Conservation (phyloP, 2,113 vertebrate genomes). For the Grantiella picta region DNA sequence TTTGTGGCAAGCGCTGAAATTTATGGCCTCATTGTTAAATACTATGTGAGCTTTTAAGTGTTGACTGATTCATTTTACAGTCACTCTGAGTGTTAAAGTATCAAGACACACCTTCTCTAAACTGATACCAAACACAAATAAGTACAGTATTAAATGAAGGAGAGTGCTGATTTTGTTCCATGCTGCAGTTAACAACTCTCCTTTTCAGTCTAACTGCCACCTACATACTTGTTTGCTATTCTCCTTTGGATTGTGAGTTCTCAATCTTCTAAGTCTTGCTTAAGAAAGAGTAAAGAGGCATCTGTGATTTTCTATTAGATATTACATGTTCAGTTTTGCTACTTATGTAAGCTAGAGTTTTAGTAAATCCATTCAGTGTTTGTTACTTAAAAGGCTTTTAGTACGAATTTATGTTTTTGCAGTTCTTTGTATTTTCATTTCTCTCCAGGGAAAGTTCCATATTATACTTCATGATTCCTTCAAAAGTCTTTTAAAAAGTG, state of each 20-base stretch:
- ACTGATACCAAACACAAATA: background rate
- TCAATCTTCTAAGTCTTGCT: background rate
- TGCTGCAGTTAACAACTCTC: background rate
- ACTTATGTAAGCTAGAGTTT: background rate
- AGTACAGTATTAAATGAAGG: background rate
- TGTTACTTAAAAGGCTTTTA: background rate
- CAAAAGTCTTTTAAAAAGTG: background rate
- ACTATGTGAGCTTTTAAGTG: background rate
- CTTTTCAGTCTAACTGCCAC: background rate
- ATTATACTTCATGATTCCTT: background rate
- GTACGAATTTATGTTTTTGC: background rate
- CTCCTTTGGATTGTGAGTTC: background rate
- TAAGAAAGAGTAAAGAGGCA: background rate
- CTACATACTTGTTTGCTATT: background rate
- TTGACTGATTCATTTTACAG: background rate
- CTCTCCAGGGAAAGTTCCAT: background rate
- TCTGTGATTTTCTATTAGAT: background rate
- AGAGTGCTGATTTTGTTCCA: background rate
- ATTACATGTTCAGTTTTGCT: background rate
- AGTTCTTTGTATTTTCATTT: background rate
- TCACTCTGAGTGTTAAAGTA: background rate
- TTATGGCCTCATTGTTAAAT: background rate
- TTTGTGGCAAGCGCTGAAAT: background rate
- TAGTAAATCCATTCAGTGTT: background rate
- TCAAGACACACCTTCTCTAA: background rate